Percentiles rank a stretch among this genome's conserved stretches.
These are phyloP conservation scores for Keiferia lycopersicella DNA, from an alignment of 2,888 invertebrate species.

Conservation along the genomic window DNA sequence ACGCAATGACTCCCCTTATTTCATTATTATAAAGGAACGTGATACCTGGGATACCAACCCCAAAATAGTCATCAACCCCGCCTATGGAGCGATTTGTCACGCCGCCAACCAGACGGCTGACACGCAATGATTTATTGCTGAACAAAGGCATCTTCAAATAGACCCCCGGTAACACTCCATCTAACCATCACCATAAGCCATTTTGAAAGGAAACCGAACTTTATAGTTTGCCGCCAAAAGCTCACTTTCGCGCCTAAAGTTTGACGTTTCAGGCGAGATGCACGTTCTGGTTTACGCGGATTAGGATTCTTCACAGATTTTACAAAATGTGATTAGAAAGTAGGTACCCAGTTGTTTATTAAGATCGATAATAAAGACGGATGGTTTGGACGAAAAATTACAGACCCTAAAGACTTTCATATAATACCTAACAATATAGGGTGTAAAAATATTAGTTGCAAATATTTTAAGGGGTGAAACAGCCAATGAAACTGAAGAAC, in stretches of 20 bases:
- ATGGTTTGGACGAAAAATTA: too few species aligned
- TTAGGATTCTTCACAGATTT: background rate
- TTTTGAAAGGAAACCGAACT: slow-evolving; percentile 63
- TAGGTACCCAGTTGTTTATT: background rate
- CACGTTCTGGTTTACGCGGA: slow-evolving; percentile 32
- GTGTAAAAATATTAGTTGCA: too few species aligned
- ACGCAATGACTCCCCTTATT: slow-evolving; percentile 19
- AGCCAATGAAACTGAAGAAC: too few species aligned
- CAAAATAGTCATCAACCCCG: slow-evolving; percentile 54
- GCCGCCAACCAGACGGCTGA: slow-evolving; percentile 63
- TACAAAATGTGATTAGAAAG: background rate
- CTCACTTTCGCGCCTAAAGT: slow-evolving; percentile 63
- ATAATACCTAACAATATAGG: too few species aligned
- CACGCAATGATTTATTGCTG: slow-evolving; percentile 75
- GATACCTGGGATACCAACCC: slow-evolving; percentile 31
- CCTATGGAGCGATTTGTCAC: slow-evolving; percentile 73
- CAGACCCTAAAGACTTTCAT: too few species aligned
- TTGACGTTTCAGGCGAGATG: slow-evolving; percentile 45
- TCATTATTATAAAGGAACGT: slow-evolving; percentile 27
- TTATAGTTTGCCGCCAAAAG: slow-evolving; percentile 55
- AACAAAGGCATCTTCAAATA: slow-evolving; percentile 71
- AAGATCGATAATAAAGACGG: too few species aligned
- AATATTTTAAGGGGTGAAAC: too few species aligned
- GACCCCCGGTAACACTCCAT: slow-evolving; percentile 72
- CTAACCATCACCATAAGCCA: slow-evolving; percentile 49